These are phyloP conservation scores for Hecatera dysodea DNA, from an alignment of 2,888 invertebrate species.

Conservation along the genomic window DNA sequence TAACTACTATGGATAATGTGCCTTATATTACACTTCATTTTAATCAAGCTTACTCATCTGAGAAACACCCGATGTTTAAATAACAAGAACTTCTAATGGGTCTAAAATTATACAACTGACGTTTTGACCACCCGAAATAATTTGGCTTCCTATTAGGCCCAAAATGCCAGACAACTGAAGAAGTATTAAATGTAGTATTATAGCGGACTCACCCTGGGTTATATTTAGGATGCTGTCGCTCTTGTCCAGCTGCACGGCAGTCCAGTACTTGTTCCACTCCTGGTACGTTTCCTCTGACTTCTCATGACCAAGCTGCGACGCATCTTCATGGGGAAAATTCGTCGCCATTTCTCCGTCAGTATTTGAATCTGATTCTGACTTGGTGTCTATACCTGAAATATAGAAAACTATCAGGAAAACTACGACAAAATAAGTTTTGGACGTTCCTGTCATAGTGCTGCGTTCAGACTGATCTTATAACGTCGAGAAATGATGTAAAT, in stretches of 20 bases:
- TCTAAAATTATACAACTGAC: too few species aligned
- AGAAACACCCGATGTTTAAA: too few species aligned
- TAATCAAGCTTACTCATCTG: too few species aligned
- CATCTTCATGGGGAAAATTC: constrained; percentile 79
- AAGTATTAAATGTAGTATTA: too few species aligned
- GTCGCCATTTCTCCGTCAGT: constrained; percentile 79
- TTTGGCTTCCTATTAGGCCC: too few species aligned
- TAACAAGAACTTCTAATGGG: too few species aligned
- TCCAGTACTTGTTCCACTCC: constrained; percentile 85
- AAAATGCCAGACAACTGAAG: too few species aligned
- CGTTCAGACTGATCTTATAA: constrained; percentile 6
- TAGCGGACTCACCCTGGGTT: constrained; percentile 77
- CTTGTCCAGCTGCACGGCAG: constrained; percentile 69
- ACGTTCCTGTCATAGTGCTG: constrained; percentile 16
- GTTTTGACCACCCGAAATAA: too few species aligned
- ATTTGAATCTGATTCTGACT: constrained; percentile 81
- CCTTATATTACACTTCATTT: too few species aligned
- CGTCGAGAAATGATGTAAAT: constrained; percentile 30
- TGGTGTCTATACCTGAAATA: constrained; percentile 74
- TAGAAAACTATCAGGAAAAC: constrained; percentile 19
- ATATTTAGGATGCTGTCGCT: constrained; percentile 76
- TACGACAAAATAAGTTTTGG: background rate
- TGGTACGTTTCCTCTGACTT: constrained; percentile 83
- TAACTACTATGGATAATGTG: too few species aligned
- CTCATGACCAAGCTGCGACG: constrained; percentile 77